phyloP scores from a whole-genome alignment of 2,113 vertebrate genomes.

The Bujurquina vittata region DNA sequence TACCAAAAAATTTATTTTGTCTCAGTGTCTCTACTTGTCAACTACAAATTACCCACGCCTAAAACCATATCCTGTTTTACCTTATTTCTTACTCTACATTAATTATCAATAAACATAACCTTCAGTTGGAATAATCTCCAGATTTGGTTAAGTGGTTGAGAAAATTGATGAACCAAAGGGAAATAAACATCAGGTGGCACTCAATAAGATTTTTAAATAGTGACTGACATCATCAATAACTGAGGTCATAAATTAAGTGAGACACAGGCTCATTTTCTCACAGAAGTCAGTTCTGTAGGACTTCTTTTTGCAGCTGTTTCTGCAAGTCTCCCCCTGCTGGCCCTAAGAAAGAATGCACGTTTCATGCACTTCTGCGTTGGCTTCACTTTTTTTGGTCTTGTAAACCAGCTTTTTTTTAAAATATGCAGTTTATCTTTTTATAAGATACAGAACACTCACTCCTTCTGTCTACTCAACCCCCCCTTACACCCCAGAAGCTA shows the following conservation, averaged over 20 bases:
- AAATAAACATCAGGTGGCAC: neutral
- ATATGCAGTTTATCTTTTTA: neutral
- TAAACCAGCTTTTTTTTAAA: neutral
- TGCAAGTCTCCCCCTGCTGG: neutral
- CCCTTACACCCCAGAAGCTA: neutral
- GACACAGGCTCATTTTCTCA: neutral
- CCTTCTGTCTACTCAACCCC: neutral
- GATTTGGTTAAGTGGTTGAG: neutral
- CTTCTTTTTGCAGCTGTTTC: neutral
- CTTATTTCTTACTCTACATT: too few species aligned
- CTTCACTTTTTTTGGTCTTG: neutral
- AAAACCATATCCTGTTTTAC: neutral
- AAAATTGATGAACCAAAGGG: neutral
- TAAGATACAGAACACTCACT: neutral
- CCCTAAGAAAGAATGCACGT: neutral
- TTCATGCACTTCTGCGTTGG: neutral
- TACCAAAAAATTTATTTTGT: too few species aligned
- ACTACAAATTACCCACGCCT: too few species aligned
- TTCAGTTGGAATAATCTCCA: neutral
- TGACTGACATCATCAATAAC: neutral
- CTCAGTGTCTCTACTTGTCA: too few species aligned
- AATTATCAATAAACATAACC: neutral
- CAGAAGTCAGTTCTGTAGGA: neutral
- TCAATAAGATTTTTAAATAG: neutral
- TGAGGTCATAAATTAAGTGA: neutral